These are phyloP conservation scores for Myxocyprinus asiaticus DNA, from an alignment of 2,113 vertebrate species.

Conservation along the genomic window DNA sequence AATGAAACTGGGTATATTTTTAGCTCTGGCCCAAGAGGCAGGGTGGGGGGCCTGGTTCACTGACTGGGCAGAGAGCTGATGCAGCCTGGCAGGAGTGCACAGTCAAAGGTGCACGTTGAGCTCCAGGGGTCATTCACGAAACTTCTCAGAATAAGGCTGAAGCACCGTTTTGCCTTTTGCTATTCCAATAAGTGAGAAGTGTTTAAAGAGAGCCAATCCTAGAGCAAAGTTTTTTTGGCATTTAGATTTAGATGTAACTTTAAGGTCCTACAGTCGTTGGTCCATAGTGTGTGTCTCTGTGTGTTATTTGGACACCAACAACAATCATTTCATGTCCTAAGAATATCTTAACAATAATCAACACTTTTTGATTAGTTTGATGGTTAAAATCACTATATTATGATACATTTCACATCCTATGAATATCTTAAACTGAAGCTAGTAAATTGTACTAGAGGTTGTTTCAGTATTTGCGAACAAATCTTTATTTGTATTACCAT, in stretches of 20 bases:
- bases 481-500: too few species aligned
- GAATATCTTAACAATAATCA: too few species aligned
- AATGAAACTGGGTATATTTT: conserved; percentile 50
- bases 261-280: neutral
- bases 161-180: neutral
- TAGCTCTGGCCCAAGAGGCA: conserved; percentile 38
- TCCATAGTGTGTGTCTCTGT: neutral
- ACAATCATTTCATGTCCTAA: too few species aligned
- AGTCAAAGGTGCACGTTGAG: conserved; percentile 8
- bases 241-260: too few species aligned
- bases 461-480: too few species aligned
- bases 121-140: conserved; percentile 3
- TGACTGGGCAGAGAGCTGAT: conserved; percentile 35
- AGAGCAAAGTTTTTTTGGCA: neutral
- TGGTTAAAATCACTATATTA: too few species aligned
- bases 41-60: conserved; percentile 5
- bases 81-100: conserved; percentile 37
- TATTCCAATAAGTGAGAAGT: neutral
- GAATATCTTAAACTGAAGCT: too few species aligned
- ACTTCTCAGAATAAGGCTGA: conserved; percentile 10
- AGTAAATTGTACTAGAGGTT: too few species aligned
- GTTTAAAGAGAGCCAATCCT: neutral
- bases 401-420: too few species aligned
- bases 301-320: too few species aligned
- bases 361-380: too few species aligned